Evolutionary conservation across 2,113 vertebrate species (phyloP), one percentile per base, ranked within the genome.

Genomic region (Forbesichthys agassizii): DNA sequence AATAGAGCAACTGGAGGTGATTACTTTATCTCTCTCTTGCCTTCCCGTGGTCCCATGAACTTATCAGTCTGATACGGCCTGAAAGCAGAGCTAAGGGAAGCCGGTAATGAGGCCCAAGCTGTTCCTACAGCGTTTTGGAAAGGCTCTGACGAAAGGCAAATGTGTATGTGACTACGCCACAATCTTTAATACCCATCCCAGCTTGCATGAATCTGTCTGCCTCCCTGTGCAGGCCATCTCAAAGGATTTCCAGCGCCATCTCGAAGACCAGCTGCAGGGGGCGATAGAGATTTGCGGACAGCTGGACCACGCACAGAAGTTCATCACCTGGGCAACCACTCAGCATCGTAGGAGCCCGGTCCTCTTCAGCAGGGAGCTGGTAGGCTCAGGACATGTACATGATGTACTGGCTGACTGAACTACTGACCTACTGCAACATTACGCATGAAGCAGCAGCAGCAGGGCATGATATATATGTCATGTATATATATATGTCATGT

Each of bases 311-410:
- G 93, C 98, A 84, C 96, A 98, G 89, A 98, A 97, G 93, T 99
- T 99, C 84, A 93, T 98, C 90, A 96, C 89, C 33, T 99, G 98
- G 98, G 98, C 96, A 0, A 92, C 93, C 47, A 95, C 94, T 69
- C 95, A 95, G 78, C 96, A 98, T 89, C 94, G 93, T 79, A 91
- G 90, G 59, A 90, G 94, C 82, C 96, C 96, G 1, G 95, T 99
- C 77, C 95, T 99, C 83, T 99, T 99, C 94, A 99, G 96, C 84
- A 97, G 95, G 88, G 95, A 98, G 61, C 89, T 98, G 96, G 98
- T 99, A 94, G 74, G 92, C 75, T 33, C 53, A 65, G 52, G 67
- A 48, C 27, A 78, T 33, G 11, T 11, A n/a, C 48, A 36, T 65
- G 12, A 66, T 74, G 53, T 74, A 18, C 27, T 27, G 27, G 64